Evolutionary conservation across 2,797 vertebrate species (phyloP).

Genomic region (Halcyon smyrnensis): DNA sequence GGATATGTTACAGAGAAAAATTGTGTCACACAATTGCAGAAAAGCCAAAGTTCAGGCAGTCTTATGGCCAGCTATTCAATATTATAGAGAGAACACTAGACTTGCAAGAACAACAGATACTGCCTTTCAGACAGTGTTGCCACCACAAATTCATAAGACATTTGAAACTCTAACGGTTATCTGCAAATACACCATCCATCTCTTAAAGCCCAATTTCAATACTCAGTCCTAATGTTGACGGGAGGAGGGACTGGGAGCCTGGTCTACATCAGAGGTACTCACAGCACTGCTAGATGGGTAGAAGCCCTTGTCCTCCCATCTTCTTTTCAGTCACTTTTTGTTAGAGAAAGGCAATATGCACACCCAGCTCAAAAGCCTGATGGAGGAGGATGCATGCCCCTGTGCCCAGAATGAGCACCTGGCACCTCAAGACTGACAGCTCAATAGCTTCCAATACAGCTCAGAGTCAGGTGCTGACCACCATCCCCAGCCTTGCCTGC

Average conservation of each 20-base stretch:
- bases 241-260: neutral
- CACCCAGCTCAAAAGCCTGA: neutral
- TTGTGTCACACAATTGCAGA: neutral
- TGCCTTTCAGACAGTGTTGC: neutral
- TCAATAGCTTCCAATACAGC: accelerated
- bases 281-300: neutral
- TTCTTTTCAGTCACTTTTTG: neutral
- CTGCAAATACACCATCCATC: neutral
- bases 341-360: neutral
- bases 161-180: neutral
- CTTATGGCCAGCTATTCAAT: neutral
- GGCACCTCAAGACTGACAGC: accelerated
- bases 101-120: neutral
- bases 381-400: neutral
- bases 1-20: neutral
- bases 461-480: accelerated
- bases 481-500: neutral
- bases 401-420: accelerated
- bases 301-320: neutral
- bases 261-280: neutral
- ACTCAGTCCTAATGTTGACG: neutral
- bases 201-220: neutral
- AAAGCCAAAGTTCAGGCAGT: neutral
- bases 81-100: neutral
- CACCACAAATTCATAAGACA: neutral